Evolutionary conservation across 92 coral and sea anemone species (phyloP).

Genomic region (Epizoanthus ramosus): DNA sequence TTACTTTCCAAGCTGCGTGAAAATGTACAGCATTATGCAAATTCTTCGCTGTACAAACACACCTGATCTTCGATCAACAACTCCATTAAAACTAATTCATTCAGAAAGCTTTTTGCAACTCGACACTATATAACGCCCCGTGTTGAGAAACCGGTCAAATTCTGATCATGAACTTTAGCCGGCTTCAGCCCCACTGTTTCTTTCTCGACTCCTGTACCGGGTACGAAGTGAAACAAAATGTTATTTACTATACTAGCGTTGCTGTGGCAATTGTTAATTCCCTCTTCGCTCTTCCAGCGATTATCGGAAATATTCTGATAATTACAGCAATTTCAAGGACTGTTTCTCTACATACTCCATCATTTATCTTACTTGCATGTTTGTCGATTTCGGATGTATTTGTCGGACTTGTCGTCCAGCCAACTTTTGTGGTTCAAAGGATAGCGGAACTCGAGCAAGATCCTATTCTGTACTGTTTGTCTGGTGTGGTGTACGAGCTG

Average conservation of each 20-base stretch:
- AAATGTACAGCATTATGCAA: background rate
- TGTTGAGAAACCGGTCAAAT: too few species aligned
- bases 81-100: background rate
- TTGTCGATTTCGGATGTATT: background rate
- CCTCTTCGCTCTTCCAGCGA: constrained; percentile 11
- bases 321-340: constrained; percentile 11
- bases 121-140: background rate
- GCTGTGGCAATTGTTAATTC: background rate
- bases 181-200: background rate
- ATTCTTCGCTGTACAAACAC: background rate
- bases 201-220: constrained; percentile 15
- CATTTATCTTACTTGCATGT: constrained; percentile 1
- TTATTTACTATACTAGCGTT: background rate
- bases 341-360: constrained; percentile 3
- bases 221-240: background rate
- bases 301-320: constrained; percentile 8
- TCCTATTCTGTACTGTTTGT: background rate
- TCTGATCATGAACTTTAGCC: constrained; percentile 4
- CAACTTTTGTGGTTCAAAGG: constrained; percentile 13
- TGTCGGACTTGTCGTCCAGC: constrained; percentile 3
- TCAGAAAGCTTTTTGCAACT: background rate
- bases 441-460: constrained; percentile 1
- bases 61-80: background rate
- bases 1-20: background rate
- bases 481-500: constrained; percentile 10